Base-by-base conservation (phyloP, 1,140 invertebrate species). In the Drosophila elegans region DNA sequence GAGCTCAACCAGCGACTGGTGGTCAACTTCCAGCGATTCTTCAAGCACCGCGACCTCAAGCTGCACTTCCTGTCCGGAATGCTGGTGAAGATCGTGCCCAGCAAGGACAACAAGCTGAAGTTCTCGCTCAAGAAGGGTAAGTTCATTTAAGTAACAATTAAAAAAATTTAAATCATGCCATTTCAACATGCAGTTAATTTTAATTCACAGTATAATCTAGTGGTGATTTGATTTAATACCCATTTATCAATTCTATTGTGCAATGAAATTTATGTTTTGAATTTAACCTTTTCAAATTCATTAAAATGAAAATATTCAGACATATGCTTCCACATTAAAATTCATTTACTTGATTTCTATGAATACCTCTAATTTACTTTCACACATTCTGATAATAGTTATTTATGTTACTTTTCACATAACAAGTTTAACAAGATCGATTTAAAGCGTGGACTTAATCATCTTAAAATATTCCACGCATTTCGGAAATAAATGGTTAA, bases 1-100 rank as follows among this genome's bases (percentile, higher is more conserved):
- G 90, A 92, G 25, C 56, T 92, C 7, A 92, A 90, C 42, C 71
- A 90, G 46, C 74, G 78, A 4, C 69, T 92, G 29, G 80, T 92
- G 11, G 39, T 69, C 27, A 80, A 77, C 29, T 92, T 92, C 49
- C 90, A 92, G 44, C 67, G 79, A 2, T 92, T 92, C 45, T 92
- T 92, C 48, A 86, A 92, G 53, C 72, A 91, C 60, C 86, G 92
- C 29, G 88, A 92, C 36, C 89, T 92, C n/a, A 92, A 92, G 73
- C 52, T 92, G 42, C 84, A 91, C 53, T 85, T 92, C 27, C 66
- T 92, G 38, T 77, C 91, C 6, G 91, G 90, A 9, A 79, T 92
- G 71, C 74, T 91, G 46, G 77, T 92, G 13, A 89, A 92, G 63
- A 74, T 92, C 12, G 78, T 92, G 48, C 92, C 92, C 54, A 92